phyloP scores from a whole-genome alignment of 2,113 vertebrate genomes.

The Xenopus laevis region DNA sequence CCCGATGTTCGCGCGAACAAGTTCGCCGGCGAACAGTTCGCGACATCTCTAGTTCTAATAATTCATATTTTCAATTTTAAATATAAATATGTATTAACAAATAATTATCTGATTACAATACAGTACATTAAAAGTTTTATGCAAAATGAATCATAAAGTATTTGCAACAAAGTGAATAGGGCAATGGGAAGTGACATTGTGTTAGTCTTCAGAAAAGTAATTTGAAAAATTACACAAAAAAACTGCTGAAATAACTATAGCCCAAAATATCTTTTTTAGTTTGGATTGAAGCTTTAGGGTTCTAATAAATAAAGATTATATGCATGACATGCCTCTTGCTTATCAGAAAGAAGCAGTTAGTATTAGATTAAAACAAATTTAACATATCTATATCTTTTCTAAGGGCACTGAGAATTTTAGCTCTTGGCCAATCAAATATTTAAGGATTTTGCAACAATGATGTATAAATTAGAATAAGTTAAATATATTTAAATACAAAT shows the following conservation, averaged over 20 bases:
- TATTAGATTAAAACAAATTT: slow-evolving; percentile 8
- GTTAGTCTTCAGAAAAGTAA: slow-evolving; percentile 17
- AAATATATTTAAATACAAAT: slow-evolving; percentile 10
- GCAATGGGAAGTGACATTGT: background rate
- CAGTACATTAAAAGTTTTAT: too few relatives aligned
- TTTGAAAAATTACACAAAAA: slow-evolving; percentile 25
- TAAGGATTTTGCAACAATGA: slow-evolving; percentile 2
- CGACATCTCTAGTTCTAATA: too few relatives aligned
- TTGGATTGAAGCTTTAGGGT: background rate
- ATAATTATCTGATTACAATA: too few relatives aligned
- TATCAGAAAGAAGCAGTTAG: slow-evolving; percentile 3
- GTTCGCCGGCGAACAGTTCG: too few relatives aligned
- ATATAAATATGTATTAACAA: too few relatives aligned
- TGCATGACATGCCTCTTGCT: slow-evolving; percentile 1
- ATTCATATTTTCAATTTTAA: too few relatives aligned
- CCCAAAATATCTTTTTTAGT: background rate
- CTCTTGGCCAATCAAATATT: slow-evolving; percentile 6
- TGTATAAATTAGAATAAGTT: slow-evolving; percentile 7
- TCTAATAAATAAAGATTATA: slow-evolving; percentile 6
- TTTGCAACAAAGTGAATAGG: background rate
- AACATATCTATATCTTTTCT: slow-evolving; percentile 7
- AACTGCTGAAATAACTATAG: background rate
- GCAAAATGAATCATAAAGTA: too few relatives aligned
- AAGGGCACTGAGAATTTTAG: background rate
- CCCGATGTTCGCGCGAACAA: too few relatives aligned